Evolutionary conservation across 2,113 vertebrate species (phyloP), one percentile per base, ranked within the genome.

Genomic region (Esox niger): DNA sequence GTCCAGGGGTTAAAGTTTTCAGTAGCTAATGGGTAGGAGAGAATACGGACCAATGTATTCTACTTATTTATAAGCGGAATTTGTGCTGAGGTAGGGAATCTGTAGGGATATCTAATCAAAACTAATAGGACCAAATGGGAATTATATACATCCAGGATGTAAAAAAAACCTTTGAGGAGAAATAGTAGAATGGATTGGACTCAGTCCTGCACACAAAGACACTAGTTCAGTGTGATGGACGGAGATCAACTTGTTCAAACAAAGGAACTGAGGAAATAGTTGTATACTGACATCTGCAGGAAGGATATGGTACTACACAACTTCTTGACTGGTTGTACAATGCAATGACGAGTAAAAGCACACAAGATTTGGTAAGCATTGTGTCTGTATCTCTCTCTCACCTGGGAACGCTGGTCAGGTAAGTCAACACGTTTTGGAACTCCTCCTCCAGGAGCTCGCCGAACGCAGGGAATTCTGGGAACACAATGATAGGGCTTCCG

Each of bases 391-490:
- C 32, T 15, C 35, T 26, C 54, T 33, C 83, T 73, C 7, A 98
- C 97, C 95, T 98, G 68, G 95, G 94, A 49, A 98, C 82, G 38
- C 94, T 95, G 1, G 94, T 96, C 79, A 99, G 92, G 84, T 99
- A 99, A 20, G 87, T 87, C 73, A 99, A 87, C 76, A 99, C 97
- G 23, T 92, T 95, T 76, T 95, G 94, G 76, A 99, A 87, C 74
- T 98, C 96, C 49, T 92, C 91, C 57, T 98, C 95, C 0, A 94
- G 91, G 77, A 99, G 91, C 65, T 98, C 95, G 0, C 89, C 80
- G 80, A 99, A 99, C 47, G 89, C 77, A 1, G 95, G 94, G 75
- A 94, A 99, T 80, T 99, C 95, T 27, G 97, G 97, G 87, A 99
- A 95, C 60, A 96, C 85, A 78, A 99, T 95, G 86, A 99, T 88